Evolutionary conservation across 2,113 vertebrate genomes (phyloP), one percentile per base, ranked within the genome.

Genomic region (Perccottus glenii): DNA sequence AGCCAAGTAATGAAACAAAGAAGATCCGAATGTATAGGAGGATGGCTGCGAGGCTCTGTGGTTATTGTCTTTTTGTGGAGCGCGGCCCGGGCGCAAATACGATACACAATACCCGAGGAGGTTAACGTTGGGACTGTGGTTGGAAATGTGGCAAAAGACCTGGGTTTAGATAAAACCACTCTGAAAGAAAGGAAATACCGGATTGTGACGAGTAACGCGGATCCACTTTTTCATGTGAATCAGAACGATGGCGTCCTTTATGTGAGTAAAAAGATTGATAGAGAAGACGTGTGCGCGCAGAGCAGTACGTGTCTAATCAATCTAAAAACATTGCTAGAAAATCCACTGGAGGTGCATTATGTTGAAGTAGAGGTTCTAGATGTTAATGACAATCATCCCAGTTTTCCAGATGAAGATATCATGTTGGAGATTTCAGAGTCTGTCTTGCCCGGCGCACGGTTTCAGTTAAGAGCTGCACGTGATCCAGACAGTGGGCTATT

Each of bases 311-410:
- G 91, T 15, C 35, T 87, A 5, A 67, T 92, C 4, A 87, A 88
- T 27, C 50, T 92, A 7, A 90, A 92, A 82, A 74, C 80, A 0
- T 87, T 89, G 1, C 58, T 90, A 10, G 90, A 93, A 83, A 89
- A 90, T n/a, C 91, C 92, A 0, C 73, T 92, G 7, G 92, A 92
- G 56, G 79, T 91, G 11, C 88, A 92, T 67, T 87, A 89, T 38
- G 73, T 90, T 0, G 3, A 52, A 2, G 76, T 92, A 1, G 90
- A 91, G 36, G 61, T 92, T 12, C 6, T 84, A 48, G 88, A 90
- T 4, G 0, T 88, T 8, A 90, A 84, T 67, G 90, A 86, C 51
- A 90, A 85, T 35, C 33, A 44, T 7, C 90, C 90, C 0, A 15
- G 78, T 14, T 91, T 91, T 15, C 50, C 0, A 4, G 33, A 85